A percentile compares a stretch with the other conserved stretches of the same genome.
These are phyloP conservation scores for Raja brachyura DNA, from an alignment of 2,113 vertebrate species.

Conservation along the genomic window DNA sequence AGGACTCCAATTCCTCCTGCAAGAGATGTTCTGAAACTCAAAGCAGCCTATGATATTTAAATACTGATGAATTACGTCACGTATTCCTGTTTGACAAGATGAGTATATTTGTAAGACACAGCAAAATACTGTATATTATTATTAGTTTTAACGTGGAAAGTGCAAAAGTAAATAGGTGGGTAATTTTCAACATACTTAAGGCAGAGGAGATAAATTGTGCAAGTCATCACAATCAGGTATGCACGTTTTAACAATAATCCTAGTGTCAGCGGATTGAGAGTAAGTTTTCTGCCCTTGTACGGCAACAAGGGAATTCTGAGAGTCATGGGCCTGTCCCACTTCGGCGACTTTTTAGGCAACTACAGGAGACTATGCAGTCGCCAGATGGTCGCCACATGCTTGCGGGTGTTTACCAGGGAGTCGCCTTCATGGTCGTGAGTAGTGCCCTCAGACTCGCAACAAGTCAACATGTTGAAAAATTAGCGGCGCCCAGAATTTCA, in stretches of 20 bases:
- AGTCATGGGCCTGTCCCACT: no score
- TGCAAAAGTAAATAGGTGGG: background rate
- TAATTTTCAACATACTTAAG: background rate
- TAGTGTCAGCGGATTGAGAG: background rate
- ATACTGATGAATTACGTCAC: background rate
- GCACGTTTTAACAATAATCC: background rate
- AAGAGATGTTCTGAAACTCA: background rate
- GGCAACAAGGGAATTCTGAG: no score
- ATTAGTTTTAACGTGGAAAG: background rate
- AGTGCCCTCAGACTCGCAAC: no score
- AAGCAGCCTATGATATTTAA: background rate
- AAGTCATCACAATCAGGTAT: background rate
- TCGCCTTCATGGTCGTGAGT: no score
- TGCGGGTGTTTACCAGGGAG: no score
- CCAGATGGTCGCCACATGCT: no score
- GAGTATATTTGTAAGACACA: background rate
- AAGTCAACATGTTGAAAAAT: no score
- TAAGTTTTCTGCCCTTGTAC: no score
- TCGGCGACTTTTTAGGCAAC: no score
- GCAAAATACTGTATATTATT: background rate
- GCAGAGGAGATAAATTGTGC: background rate
- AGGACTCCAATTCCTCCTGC: background rate
- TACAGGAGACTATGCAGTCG: no score
- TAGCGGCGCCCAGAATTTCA: no score
- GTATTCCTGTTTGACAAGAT: background rate